Conservation (phyloP, 2,888 invertebrate species). For the Hydraecia micacea region DNA sequence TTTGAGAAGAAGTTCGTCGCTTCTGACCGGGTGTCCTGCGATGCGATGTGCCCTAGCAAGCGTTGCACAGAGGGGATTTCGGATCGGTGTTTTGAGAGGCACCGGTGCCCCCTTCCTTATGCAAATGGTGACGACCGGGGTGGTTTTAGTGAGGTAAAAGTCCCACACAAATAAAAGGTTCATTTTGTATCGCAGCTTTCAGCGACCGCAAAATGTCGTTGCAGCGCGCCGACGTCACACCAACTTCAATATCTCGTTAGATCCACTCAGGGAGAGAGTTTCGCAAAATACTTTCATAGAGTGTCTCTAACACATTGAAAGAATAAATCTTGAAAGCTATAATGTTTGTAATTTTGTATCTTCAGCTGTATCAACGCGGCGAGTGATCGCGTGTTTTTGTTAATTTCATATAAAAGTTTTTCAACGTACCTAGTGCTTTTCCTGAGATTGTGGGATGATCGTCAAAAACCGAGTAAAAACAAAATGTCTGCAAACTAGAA, state of each 20-base stretch:
- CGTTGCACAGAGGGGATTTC: no score
- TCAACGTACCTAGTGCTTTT: background rate
- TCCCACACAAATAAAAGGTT: background rate
- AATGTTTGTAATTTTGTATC: background rate
- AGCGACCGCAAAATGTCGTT: background rate
- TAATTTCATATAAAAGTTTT: background rate
- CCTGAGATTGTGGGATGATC: background rate
- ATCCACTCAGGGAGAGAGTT: background rate
- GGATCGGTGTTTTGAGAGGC: no score
- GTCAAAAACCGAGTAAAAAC: background rate
- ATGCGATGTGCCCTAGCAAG: no score
- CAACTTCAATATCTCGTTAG: constrained; percentile 22
- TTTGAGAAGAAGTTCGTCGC: no score
- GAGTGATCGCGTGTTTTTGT: background rate
- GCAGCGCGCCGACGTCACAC: background rate
- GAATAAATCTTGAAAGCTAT: background rate
- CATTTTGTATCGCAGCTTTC: background rate
- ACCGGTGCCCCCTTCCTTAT: background rate
- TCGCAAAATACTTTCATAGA: background rate
- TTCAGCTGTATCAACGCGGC: background rate
- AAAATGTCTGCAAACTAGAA: background rate
- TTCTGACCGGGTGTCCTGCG: no score
- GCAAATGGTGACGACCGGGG: no score
- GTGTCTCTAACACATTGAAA: background rate
- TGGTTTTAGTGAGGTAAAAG: background rate